A percentile compares a stretch with the other conserved stretches of the same genome.
These are phyloP conservation scores for Zaprionus kolodkinae DNA, from an alignment of 1,140 invertebrate genomes.

Conservation along the genomic window DNA sequence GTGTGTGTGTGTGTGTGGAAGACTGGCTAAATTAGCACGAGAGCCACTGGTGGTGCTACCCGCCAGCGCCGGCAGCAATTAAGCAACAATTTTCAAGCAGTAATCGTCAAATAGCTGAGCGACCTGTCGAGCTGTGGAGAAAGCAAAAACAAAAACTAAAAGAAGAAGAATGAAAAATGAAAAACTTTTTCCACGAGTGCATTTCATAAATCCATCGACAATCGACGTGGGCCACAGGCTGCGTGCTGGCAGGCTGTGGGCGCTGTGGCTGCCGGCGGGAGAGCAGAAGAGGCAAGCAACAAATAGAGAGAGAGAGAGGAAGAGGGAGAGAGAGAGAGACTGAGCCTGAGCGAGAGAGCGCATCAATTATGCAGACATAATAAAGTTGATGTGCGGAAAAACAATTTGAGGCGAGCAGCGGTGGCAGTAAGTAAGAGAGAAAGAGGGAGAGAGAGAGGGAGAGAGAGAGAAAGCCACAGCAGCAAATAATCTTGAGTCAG, in stretches of 20 bases:
- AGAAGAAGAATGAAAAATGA: neutral
- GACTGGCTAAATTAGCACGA: conserved; percentile 62
- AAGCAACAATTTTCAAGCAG: conserved; percentile 71
- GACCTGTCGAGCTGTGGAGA: neutral
- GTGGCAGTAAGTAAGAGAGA: neutral
- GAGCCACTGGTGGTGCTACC: conserved; percentile 1
- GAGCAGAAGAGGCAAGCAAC: too few species aligned
- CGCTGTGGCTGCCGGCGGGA: too few species aligned
- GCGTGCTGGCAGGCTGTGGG: too few species aligned
- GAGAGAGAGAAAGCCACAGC: conserved; percentile 23
- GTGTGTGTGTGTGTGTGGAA: conserved; percentile 10
- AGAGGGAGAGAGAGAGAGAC: neutral
- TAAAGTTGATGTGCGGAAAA: conserved; percentile 53
- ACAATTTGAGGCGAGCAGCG: conserved; percentile 37
- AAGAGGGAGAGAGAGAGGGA: neutral
- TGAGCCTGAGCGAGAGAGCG: neutral
- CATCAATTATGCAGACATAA: conserved; percentile 55
- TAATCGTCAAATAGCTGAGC: conserved; percentile 47
- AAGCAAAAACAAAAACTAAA: neutral
- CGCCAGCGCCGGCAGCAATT: conserved; percentile 53
- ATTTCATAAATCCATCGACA: conserved; percentile 66
- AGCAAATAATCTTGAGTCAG: conserved; percentile 54
- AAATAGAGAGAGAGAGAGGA: neutral
- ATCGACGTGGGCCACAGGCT: neutral
- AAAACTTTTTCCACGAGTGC: conserved; percentile 22